Percentiles rank a stretch among this genome's conserved stretches.
These are phyloP conservation scores for Drosophila rubida DNA, from an alignment of 2,888 invertebrate species.

Conservation along the genomic window DNA sequence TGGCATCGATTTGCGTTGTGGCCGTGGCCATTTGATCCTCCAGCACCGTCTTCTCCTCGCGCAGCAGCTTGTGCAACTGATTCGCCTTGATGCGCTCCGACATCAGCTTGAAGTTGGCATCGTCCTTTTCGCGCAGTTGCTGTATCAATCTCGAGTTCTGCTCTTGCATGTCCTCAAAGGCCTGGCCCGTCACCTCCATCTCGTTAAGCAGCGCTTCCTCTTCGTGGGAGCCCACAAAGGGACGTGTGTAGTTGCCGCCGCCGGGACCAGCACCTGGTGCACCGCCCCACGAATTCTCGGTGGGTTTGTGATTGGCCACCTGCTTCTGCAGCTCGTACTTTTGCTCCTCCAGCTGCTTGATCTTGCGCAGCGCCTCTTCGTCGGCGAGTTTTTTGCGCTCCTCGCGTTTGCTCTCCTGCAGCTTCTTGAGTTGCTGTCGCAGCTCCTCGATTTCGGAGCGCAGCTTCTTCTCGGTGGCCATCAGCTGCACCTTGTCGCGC, in stretches of 20 bases:
- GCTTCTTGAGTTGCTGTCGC: conserved; percentile 93
- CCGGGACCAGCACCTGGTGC: conserved; percentile 62
- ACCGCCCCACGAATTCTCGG: conserved; percentile 82
- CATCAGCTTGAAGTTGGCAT: conserved; percentile 99
- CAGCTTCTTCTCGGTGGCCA: conserved; percentile 97
- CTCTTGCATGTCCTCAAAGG: conserved; percentile 99
- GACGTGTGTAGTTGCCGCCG: conserved; percentile 86
- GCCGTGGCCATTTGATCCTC: conserved; percentile 94
- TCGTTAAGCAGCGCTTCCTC: conserved; percentile 98
- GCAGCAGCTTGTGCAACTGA: conserved; percentile 95
- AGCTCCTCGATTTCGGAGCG: conserved; percentile 96
- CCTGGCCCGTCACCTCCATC: conserved; percentile 99
- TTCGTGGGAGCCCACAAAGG: conserved; percentile 92
- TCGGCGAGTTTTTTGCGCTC: conserved; percentile 96
- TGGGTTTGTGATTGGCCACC: conserved; percentile 92
- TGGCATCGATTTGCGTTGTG: conserved; percentile 96
- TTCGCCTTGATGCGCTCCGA: conserved; percentile 98
- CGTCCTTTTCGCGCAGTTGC: conserved; percentile 97
- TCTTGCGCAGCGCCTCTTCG: conserved; percentile 96
- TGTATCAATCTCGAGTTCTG: conserved; percentile 98
- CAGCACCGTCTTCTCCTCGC: conserved; percentile 97
- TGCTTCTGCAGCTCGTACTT: conserved; percentile 96
- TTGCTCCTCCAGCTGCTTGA: conserved; percentile 97
- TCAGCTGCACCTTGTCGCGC: conserved; percentile 97
- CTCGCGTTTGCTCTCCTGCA: conserved; percentile 96